phyloP scores from a whole-genome alignment of 92 coral and sea anemone genomes.

The Umimayanthus chanpuru region DNA sequence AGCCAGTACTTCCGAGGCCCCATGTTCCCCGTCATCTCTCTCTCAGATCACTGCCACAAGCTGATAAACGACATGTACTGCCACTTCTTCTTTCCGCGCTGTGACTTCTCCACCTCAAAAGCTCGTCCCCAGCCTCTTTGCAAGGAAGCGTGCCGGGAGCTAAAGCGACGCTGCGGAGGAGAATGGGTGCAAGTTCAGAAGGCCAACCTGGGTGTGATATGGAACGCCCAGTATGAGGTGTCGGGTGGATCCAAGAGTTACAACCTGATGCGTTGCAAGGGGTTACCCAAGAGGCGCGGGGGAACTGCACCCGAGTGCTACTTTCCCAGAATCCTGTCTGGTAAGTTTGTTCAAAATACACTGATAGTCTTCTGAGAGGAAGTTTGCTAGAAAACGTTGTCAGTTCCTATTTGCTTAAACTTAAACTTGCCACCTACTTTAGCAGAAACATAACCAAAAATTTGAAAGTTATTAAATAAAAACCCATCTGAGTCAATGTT shows the following conservation, averaged over 20 bases:
- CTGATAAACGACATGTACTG: slow-evolving; percentile 72
- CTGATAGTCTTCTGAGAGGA: no score
- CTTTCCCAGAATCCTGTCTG: slow-evolving; percentile 47
- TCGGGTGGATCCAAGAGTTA: slow-evolving; percentile 43
- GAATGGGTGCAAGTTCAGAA: slow-evolving; percentile 59
- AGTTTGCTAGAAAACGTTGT: no score
- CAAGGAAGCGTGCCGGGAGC: slow-evolving; percentile 76
- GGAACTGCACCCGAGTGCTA: slow-evolving; percentile 73
- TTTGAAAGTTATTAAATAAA: no score
- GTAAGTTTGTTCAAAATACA: not conserved
- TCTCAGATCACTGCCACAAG: slow-evolving; percentile 35
- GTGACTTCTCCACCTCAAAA: slow-evolving; percentile 65
- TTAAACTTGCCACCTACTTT: no score
- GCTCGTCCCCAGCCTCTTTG: slow-evolving; percentile 79
- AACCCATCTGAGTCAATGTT: no score
- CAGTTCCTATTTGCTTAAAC: no score
- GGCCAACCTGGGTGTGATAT: slow-evolving; percentile 53
- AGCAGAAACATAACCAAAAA: no score
- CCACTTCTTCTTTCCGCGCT: slow-evolving; percentile 67
- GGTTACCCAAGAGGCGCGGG: slow-evolving; percentile 68
- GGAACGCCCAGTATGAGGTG: slow-evolving; percentile 62
- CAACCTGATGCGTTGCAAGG: slow-evolving; percentile 67
- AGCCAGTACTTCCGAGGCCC: slow-evolving; percentile 27
- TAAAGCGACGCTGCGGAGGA: slow-evolving; percentile 58
- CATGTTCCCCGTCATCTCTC: slow-evolving; percentile 38